Evolutionary conservation across 2,888 invertebrate species (phyloP).

Genomic region (Punctoribates punctum): DNA sequence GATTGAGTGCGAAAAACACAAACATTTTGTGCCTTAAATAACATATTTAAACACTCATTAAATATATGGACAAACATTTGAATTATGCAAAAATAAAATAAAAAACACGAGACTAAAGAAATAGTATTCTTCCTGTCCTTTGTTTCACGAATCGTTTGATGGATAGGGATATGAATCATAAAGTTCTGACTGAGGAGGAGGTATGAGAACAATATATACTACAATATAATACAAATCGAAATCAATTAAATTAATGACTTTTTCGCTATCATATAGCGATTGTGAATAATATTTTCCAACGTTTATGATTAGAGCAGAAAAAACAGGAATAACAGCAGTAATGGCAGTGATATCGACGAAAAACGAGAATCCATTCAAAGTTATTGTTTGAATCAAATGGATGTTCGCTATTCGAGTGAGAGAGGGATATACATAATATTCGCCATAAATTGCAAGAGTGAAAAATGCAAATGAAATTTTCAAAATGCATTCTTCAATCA

Average conservation of each 20-base stretch:
- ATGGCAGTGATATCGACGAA: too few species aligned
- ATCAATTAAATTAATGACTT: slow-evolving; percentile 33
- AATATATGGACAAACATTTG: slow-evolving; percentile 1
- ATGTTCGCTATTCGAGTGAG: too few species aligned
- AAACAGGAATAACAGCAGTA: too few species aligned
- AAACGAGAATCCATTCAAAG: too few species aligned
- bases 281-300: background rate
- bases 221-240: slow-evolving; percentile 3
- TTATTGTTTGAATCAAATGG: too few species aligned
- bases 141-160: background rate
- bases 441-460: too few species aligned
- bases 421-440: too few species aligned
- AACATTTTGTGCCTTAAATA: background rate
- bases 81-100: background rate
- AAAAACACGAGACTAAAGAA: too few species aligned
- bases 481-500: too few species aligned
- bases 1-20: background rate
- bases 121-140: too few species aligned
- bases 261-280: background rate
- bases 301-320: background rate
- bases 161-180: background rate
- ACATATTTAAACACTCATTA: background rate
- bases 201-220: background rate
- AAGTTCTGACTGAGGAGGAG: background rate
- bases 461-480: too few species aligned